Evolutionary conservation across 2,113 vertebrate genomes (phyloP), one percentile per base, ranked within the genome.

Genomic region (Phalacrocorax carbo): DNA sequence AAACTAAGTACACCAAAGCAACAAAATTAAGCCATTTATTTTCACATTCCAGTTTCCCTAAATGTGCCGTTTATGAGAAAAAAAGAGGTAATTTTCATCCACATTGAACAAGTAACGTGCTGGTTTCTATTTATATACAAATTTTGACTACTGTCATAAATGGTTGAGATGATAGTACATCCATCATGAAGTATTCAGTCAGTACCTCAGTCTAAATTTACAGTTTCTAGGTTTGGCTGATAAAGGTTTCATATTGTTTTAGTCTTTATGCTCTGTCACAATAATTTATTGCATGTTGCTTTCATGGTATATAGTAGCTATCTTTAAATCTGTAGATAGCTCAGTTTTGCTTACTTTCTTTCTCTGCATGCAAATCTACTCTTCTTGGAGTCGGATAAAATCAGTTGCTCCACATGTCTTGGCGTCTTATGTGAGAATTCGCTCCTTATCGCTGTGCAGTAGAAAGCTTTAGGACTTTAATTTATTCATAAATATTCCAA

Each of bases 21-120:
- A 60, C 32, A 73, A 85, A 97, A 93, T 38, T 27, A 90, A 95
- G 78, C 46, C n/a, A 29, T 95, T 95, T 90, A 36, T 72, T 93
- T 96, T 95, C 75, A 77, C 71, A 48, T 93, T 79, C 70, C 27
- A 25, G 40, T 91, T 87, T 82, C 36, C 40, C 38, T 0, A 1
- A 40, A 62, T 7, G 2, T 29, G 8, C 4, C 51, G 54, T 49
- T 91, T 62, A 58, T 42, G 58, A 66, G 62, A n/a, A 49, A 49
- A 52, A 52, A 44, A 1, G 3, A 44, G n/a, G 40, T 64, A 22
- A 46, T 58, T 87, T 79, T 86, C 49, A 23, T 48, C 36, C 26
- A n/a, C 9, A 9, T 26, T 84, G 69, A 88, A 57, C 12, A 76
- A 65, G 52, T 38, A 30, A 93, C 29, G 7, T 61, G 11, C 14